Percentiles rank a stretch among this genome's conserved stretches.
Conservation (phyloP, 2,113 vertebrate genomes). For the Cathartes aura region DNA sequence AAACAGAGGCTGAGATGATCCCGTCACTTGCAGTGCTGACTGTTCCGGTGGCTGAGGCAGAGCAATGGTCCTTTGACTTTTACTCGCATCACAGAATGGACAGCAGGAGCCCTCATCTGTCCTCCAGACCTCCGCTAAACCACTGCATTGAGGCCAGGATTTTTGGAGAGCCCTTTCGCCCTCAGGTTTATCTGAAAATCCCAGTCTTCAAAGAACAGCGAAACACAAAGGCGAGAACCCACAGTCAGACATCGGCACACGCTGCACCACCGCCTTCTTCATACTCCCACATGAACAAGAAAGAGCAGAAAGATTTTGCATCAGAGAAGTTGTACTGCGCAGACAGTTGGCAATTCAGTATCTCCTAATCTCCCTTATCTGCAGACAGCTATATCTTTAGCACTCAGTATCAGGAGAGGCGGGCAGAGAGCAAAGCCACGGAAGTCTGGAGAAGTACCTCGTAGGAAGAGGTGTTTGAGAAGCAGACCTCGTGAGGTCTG, state of each 20-base stretch:
- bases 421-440: neutral
- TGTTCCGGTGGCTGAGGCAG: neutral
- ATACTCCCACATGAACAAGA: neutral
- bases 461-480: neutral
- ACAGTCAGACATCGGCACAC: neutral
- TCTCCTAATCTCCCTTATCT: neutral
- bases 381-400: neutral
- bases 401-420: neutral
- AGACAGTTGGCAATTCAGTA: neutral
- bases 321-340: neutral
- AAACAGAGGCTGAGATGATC: neutral
- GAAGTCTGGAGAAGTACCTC: neutral
- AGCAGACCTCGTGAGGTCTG: neutral
- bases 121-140: neutral
- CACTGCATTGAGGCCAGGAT: neutral
- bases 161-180: neutral
- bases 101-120: neutral
- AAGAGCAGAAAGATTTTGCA: neutral
- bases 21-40: accelerated
- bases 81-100: neutral
- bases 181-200: neutral
- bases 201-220: neutral
- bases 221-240: neutral
- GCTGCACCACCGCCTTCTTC: neutral
- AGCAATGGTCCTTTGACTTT: neutral